phyloP scores from a whole-genome alignment of 1,140 invertebrate species.

The Theocolax elegans region DNA sequence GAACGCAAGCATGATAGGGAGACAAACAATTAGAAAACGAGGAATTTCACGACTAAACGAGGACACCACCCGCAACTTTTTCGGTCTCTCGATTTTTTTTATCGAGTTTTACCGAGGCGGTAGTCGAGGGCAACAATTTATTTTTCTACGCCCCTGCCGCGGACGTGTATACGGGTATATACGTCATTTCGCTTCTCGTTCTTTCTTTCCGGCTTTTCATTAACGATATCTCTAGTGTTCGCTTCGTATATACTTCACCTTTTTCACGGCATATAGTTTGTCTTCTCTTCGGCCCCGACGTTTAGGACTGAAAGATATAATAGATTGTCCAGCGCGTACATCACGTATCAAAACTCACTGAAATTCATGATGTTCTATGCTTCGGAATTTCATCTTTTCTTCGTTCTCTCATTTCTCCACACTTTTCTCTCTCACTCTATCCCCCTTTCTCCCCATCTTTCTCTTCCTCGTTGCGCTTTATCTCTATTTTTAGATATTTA shows the following conservation, averaged over 20 bases:
- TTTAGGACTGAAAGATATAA: background rate
- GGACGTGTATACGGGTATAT: constrained; percentile 1
- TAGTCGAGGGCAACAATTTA: constrained; percentile 25
- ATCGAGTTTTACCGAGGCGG: no score
- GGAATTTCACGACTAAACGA: constrained; percentile 17
- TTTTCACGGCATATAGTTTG: constrained; percentile 30
- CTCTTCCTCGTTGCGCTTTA: no score
- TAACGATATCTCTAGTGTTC: constrained; percentile 37
- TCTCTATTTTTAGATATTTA: no score
- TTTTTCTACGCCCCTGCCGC: constrained; percentile 20
- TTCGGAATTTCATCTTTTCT: background rate
- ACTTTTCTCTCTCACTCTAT: no score
- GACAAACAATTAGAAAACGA: constrained; percentile 19
- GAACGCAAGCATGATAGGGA: no score
- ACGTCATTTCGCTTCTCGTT: constrained; percentile 27
- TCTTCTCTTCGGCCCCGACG: constrained; percentile 19
- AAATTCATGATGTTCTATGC: background rate
- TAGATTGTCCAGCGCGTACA: constrained; percentile 10
- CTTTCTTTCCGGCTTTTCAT: constrained; percentile 30
- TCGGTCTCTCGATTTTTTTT: background rate
- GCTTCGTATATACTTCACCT: constrained; percentile 18
- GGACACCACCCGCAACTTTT: background rate
- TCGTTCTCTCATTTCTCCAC: no score
- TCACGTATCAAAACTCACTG: constrained; percentile 26
- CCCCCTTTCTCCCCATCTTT: background rate